Percentiles rank a stretch among this genome's conserved stretches.
These are phyloP conservation scores for Cerastis leucographa DNA, from an alignment of 2,888 invertebrate genomes.

Conservation along the genomic window DNA sequence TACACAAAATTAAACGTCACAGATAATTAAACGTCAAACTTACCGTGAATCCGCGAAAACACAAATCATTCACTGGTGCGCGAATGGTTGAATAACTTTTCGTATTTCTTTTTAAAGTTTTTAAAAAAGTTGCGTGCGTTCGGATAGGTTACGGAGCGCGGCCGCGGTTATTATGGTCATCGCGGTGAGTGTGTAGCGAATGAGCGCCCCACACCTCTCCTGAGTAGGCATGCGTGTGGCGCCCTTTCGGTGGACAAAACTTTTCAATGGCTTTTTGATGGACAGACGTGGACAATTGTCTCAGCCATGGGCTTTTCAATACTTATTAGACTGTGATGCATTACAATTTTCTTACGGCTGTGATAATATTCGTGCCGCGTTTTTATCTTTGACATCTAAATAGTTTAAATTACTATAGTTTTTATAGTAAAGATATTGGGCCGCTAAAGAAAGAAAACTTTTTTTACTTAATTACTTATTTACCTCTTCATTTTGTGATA, in stretches of 20 bases:
- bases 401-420: too few species aligned
- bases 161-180: slow-evolving; percentile 69
- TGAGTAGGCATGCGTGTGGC: slow-evolving; percentile 81
- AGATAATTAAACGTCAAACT: slow-evolving; percentile 46
- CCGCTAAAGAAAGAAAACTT: not conserved
- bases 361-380: not conserved
- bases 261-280: slow-evolving; percentile 57
- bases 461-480: not conserved
- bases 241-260: slow-evolving; percentile 60
- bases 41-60: slow-evolving; percentile 41
- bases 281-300: slow-evolving; percentile 13
- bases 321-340: not conserved
- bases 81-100: slow-evolving; percentile 36
- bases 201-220: slow-evolving; percentile 66
- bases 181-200: slow-evolving; percentile 69
- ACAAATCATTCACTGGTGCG: slow-evolving; percentile 51
- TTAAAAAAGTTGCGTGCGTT: slow-evolving; percentile 53
- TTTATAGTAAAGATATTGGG: not conserved
- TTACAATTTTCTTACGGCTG: not conserved
- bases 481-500: not conserved
- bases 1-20: slow-evolving; percentile 9
- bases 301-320: not conserved
- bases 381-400: not conserved
- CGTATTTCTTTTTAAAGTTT: slow-evolving; percentile 42
- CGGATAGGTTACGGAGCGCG: slow-evolving; percentile 52